Conservation (phyloP, 1,140 invertebrate species). For the Drosophila nasuta region DNA sequence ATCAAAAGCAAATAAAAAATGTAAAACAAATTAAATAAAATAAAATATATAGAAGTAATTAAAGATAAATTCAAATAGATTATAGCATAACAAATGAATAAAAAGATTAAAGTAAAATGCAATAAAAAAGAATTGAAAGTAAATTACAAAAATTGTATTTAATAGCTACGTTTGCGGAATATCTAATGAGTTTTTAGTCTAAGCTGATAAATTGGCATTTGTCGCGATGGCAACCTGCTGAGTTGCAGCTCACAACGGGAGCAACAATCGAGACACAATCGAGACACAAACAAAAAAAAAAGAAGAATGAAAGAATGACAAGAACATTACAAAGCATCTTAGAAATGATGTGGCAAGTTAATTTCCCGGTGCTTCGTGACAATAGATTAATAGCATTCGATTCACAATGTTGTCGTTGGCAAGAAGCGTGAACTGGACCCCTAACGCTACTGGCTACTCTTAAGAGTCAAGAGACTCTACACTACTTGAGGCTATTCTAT, state of each 20-base stretch:
- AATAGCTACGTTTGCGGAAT: neutral
- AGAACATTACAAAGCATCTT: slow-evolving; percentile 39
- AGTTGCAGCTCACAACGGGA: slow-evolving; percentile 32
- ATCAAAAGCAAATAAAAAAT: no score
- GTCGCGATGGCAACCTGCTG: slow-evolving; percentile 29
- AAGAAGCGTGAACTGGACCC: slow-evolving; percentile 47
- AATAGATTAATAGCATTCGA: slow-evolving; percentile 66
- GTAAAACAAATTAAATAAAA: no score
- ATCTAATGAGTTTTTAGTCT: neutral
- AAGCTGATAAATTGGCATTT: slow-evolving; percentile 8
- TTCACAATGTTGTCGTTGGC: slow-evolving; percentile 47
- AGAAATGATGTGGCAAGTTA: slow-evolving; percentile 77
- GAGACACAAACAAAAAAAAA: slow-evolving; percentile 12
- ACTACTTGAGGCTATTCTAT: no score
- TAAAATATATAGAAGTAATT: no score
- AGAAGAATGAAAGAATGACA: neutral
- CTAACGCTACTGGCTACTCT: slow-evolving; percentile 29
- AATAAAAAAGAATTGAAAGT: no score
- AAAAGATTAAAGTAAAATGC: no score
- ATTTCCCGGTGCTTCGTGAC: slow-evolving; percentile 62
- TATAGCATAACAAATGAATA: no score
- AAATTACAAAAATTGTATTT: no score
- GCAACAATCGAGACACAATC: slow-evolving; percentile 5
- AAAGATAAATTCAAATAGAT: no score
- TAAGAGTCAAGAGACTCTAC: no score